Evolutionary conservation across 2,113 vertebrate genomes (phyloP).

Genomic region (Megaptera novaeangliae): DNA sequence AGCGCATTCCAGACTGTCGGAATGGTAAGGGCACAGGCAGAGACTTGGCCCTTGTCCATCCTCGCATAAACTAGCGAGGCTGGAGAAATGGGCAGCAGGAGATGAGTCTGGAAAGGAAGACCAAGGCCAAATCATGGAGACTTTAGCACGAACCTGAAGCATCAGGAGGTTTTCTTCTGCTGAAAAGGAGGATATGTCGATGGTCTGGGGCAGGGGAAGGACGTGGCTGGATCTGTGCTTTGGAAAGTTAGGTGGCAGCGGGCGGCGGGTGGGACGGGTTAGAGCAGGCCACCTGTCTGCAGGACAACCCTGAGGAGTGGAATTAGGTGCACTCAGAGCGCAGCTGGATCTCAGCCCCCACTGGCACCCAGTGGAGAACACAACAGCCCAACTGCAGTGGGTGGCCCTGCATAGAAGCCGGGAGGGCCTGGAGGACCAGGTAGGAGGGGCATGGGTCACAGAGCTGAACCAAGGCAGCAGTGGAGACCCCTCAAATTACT

Average conservation of each 20-base stretch:
- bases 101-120: neutral
- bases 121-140: neutral
- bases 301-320: neutral
- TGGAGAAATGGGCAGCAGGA: neutral
- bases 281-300: neutral
- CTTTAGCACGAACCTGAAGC: neutral
- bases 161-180: neutral
- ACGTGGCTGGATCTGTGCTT: rapidly evolving
- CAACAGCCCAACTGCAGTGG: neutral
- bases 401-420: neutral
- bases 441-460: too few relatives aligned
- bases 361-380: neutral
- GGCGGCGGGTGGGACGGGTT: neutral
- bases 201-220: neutral
- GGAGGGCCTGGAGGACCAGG: neutral
- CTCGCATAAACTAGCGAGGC: neutral
- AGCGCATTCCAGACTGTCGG: neutral
- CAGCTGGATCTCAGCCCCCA: neutral
- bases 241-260: neutral
- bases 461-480: neutral
- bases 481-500: neutral
- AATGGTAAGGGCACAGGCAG: neutral
- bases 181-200: neutral
- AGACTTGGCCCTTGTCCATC: neutral
- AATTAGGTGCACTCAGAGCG: neutral